Evolutionary conservation across 2,888 invertebrate species (phyloP).

Genomic region (Podabrus alpinus): DNA sequence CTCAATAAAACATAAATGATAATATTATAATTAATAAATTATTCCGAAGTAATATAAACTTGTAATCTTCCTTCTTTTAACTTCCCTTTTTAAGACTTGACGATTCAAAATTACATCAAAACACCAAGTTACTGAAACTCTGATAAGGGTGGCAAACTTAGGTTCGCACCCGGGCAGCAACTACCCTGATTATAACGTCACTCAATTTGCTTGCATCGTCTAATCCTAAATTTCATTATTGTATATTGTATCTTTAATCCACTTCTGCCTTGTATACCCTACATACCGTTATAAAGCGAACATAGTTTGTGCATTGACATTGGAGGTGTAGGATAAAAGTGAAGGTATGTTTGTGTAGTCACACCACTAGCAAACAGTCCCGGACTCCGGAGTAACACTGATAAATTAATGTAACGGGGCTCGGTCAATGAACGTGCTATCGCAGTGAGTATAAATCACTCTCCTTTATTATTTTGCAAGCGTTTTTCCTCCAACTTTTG

Average conservation of each 20-base stretch:
- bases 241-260: neutral
- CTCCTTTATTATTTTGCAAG: constrained; percentile 37
- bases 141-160: no score
- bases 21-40: no score
- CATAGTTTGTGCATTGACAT: constrained; percentile 4
- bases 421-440: constrained; percentile 42
- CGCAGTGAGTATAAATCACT: constrained; percentile 40
- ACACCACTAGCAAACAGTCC: constrained; percentile 16
- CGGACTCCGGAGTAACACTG: constrained; percentile 35
- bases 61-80: no score
- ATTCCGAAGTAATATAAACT: no score
- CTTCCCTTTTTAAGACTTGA: no score
- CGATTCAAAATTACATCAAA: no score
- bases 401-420: constrained; percentile 40
- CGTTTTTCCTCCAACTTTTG: constrained; percentile 30
- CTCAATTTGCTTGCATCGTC: neutral
- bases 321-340: constrained; percentile 19
- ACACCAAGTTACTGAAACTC: no score
- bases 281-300: neutral
- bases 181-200: neutral
- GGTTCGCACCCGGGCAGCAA: no score
- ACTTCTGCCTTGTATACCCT: neutral
- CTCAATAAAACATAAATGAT: no score
- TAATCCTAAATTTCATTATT: neutral
- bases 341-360: constrained; percentile 25